phyloP scores from a whole-genome alignment of 2,888 invertebrate genomes.

The Pristionchus arcanus region DNA sequence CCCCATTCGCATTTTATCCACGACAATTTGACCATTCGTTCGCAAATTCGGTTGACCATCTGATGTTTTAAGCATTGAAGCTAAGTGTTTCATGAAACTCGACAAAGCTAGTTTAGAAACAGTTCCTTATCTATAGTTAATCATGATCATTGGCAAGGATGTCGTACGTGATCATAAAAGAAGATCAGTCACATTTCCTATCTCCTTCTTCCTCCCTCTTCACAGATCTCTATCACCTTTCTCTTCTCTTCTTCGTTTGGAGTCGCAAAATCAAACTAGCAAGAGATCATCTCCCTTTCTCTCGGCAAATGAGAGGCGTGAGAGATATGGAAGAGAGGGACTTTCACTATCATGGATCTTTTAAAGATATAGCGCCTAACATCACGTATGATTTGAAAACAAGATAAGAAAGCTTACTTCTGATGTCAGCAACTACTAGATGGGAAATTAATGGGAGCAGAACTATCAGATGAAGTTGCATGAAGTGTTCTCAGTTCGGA shows the following conservation, averaged over 20 bases:
- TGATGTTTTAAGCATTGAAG: neutral
- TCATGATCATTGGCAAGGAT: neutral
- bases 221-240: constrained; percentile 3
- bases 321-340: neutral
- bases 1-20: constrained; percentile 47
- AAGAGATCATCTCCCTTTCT: constrained; percentile 3
- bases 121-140: neutral
- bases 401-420: neutral
- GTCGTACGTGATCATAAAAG: neutral
- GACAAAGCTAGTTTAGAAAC: neutral
- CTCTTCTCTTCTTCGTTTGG: constrained; percentile 47
- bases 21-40: neutral
- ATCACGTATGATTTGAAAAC: neutral
- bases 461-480: neutral
- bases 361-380: neutral
- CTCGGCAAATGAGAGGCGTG: constrained; percentile 1
- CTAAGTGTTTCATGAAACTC: neutral
- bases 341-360: constrained; percentile 45
- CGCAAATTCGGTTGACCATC: neutral
- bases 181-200: neutral
- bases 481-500: neutral
- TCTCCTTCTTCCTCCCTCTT: neutral
- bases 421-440: neutral
- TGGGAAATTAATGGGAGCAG: neutral
- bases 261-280: constrained; percentile 41